Base-by-base conservation (phyloP, 1,140 invertebrate species). In the Drosophila subpulchrella region DNA sequence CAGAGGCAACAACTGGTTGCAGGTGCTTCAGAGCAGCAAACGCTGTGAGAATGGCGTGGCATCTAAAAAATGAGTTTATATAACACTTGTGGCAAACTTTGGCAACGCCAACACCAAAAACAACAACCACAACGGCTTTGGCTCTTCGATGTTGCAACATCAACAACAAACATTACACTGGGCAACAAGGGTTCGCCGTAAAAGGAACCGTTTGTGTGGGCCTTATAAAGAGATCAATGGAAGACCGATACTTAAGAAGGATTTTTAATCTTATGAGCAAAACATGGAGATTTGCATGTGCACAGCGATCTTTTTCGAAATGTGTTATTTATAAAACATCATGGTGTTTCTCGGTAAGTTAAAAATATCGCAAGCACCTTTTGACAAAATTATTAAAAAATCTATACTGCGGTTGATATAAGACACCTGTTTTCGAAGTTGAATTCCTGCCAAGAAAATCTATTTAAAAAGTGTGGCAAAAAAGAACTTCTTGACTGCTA, bases 51-150 rank as follows among this genome's bases (percentile, higher is more conserved):
- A 89, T 89, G 72, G 80, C 68, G 84, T 89, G 83, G 84, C 84
- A 88, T 88, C 83, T 84, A 74, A 88, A 84, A 86, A 80, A 80
- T 55, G 62, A 74, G 72, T 84, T 88, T 88, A 88, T 88, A 80
- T 89, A 88, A 88, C 76, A 88, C 80, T 89, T 70, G 67, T 55
- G 75, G 62, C 73, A 75, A 76, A 42, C 53, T 73, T 81, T 62
- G 73, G 76, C 65, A 56, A 71, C 57, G 50, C 67, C 63, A 70
- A 68, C 68, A 61, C 39, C 60, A 34, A 36, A 57, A 42, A 51
- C 74, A 77, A 71, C 53, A 60, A 56, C 75, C 42, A 62, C 76
- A 79, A 56, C 63, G 30, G 41, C 72, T 70, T 44, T 24, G 53
- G 54, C 67, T 58, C 55, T 47, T 51, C 32, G 62, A 56, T 83